Evolutionary conservation across 2,888 invertebrate species (phyloP).

Genomic region (Tridacna gigas): DNA sequence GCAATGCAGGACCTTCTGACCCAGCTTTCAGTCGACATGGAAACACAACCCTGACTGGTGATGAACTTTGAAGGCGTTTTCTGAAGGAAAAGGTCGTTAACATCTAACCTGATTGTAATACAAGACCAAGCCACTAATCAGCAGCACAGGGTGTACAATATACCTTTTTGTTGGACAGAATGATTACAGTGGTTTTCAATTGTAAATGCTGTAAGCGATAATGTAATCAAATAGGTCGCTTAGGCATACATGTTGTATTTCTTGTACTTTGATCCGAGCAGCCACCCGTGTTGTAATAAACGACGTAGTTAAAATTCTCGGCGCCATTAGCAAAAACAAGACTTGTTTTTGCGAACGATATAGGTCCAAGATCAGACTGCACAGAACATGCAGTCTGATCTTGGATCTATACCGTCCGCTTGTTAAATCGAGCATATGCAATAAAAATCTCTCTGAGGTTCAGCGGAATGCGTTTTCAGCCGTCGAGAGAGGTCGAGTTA

Average conservation of each 20-base stretch:
- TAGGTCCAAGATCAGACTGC: too few relatives aligned
- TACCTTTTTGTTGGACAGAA: constrained; percentile 10
- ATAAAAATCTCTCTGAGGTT: too few relatives aligned
- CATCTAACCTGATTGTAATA: constrained; percentile 7
- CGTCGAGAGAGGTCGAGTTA: too few relatives aligned
- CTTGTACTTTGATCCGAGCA: constrained; percentile 20
- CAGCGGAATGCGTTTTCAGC: too few relatives aligned
- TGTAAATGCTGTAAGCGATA: constrained; percentile 42
- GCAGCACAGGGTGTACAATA: constrained; percentile 15
- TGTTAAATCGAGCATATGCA: too few relatives aligned
- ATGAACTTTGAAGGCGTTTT: constrained; percentile 3
- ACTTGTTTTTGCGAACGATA: too few relatives aligned
- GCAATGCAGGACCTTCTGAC: constrained; percentile 35
- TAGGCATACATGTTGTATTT: constrained; percentile 21
- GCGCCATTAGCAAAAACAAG: too few relatives aligned
- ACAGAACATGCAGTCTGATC: too few relatives aligned
- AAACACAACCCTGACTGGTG: constrained; percentile 10
- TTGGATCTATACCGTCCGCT: too few relatives aligned
- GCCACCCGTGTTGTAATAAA: constrained; percentile 28
- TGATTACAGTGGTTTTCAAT: constrained; percentile 12
- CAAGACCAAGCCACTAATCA: constrained; percentile 11
- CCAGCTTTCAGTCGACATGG: constrained; percentile 9
- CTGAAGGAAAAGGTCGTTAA: constrained; percentile 28
- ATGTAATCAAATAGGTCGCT: constrained; percentile 31
- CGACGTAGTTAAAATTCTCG: too few relatives aligned